Percentiles rank a stretch among this genome's conserved stretches.
phyloP scores from a whole-genome alignment of 1,140 invertebrate genomes.

The Brachionus angularis region DNA sequence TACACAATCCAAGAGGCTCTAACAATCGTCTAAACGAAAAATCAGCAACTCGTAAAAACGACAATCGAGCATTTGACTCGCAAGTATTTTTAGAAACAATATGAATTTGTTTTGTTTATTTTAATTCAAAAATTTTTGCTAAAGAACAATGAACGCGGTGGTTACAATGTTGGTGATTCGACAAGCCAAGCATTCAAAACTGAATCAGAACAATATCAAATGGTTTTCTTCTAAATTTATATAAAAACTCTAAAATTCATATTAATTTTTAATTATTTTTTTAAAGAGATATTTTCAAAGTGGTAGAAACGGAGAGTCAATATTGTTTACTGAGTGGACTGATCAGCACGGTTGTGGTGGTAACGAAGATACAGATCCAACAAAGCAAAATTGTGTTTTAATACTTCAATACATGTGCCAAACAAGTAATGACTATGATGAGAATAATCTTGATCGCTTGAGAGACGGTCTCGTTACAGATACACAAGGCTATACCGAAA shows the following conservation, averaged over 20 bases:
- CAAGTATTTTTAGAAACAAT: slow-evolving; percentile 51
- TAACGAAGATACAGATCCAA: slow-evolving; percentile 48
- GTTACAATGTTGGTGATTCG: slow-evolving; percentile 56
- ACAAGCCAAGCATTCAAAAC: slow-evolving; percentile 47
- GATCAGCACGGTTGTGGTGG: slow-evolving; percentile 58
- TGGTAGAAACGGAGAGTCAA: slow-evolving; percentile 48
- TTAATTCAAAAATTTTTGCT: slow-evolving; percentile 1
- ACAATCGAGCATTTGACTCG: slow-evolving; percentile 55
- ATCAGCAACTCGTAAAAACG: slow-evolving; percentile 51
- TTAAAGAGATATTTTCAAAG: slow-evolving; percentile 58
- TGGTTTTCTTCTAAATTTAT: slow-evolving; percentile 49
- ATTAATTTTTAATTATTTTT: neutral
- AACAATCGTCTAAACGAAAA: slow-evolving; percentile 57
- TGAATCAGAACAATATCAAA: slow-evolving; percentile 53
- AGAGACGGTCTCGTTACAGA: slow-evolving; percentile 51
- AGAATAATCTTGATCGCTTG: slow-evolving; percentile 40
- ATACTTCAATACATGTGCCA: slow-evolving; percentile 58
- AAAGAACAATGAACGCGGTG: slow-evolving; percentile 57
- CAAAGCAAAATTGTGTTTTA: slow-evolving; percentile 55
- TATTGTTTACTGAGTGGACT: slow-evolving; percentile 54
- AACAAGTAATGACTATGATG: slow-evolving; percentile 29
- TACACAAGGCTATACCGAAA: slow-evolving; percentile 48
- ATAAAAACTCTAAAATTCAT: neutral
- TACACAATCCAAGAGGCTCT: slow-evolving; percentile 53
- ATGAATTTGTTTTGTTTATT: neutral